These are phyloP conservation scores for Hydrolagus colliei DNA, from an alignment of 2,797 vertebrate species.

Conservation along the genomic window DNA sequence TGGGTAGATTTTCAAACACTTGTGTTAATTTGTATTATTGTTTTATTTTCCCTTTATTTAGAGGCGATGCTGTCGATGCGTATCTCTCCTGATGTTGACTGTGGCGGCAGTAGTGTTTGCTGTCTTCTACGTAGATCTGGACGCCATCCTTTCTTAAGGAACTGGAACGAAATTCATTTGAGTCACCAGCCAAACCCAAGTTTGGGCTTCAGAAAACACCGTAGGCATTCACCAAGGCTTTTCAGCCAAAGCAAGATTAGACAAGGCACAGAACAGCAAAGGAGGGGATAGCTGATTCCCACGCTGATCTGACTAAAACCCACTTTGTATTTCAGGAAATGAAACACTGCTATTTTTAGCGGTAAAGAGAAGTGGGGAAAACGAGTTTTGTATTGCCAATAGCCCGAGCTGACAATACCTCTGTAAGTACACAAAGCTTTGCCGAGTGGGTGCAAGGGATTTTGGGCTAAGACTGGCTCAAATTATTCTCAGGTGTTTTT, in stretches of 20 bases:
- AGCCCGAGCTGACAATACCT: too few species aligned
- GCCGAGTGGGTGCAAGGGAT: too few species aligned
- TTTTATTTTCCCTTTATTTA: conserved; percentile 40
- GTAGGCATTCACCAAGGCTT: not conserved
- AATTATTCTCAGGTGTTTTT: too few species aligned
- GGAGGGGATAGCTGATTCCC: not conserved
- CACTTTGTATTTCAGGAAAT: too few species aligned
- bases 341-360: too few species aligned
- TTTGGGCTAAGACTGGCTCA: too few species aligned
- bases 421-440: too few species aligned
- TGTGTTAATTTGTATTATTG: not conserved
- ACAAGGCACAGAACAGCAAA: not conserved
- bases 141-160: not conserved
- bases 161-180: not conserved
- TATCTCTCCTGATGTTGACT: conserved; percentile 43
- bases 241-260: not conserved
- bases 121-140: not conserved
- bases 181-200: not conserved
- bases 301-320: too few species aligned
- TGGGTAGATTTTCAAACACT: not conserved
- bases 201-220: not conserved
- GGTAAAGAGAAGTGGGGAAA: too few species aligned
- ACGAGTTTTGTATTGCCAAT: too few species aligned
- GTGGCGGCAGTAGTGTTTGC: conserved; percentile 43
- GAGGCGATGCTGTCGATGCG: conserved; percentile 44